Percentiles rank a stretch among this genome's conserved stretches.
phyloP scores from a whole-genome alignment of 2,888 invertebrate genomes.

The Ectemnius continuus region DNA sequence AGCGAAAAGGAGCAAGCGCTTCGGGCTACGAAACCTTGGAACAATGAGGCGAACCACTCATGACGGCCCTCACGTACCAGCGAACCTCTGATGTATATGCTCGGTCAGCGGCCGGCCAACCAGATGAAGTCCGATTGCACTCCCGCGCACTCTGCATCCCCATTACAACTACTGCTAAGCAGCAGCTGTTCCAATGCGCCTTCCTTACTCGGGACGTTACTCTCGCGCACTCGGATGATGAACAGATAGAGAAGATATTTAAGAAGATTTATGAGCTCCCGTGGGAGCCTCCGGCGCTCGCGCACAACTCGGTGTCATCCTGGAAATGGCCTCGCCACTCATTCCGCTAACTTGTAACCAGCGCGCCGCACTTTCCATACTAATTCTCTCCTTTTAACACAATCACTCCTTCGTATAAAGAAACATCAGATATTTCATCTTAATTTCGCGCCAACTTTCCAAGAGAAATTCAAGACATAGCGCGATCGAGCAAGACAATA shows the following conservation, averaged over 20 bases:
- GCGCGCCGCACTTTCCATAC: not conserved
- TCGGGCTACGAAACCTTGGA: conserved; percentile 44
- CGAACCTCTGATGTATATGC: conserved; percentile 57
- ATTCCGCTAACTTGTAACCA: not conserved
- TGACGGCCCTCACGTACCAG: conserved; percentile 46
- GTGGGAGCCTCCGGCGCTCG: conserved; percentile 44
- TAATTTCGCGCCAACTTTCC: no score
- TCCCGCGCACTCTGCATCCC: conserved; percentile 70
- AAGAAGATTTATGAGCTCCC: conserved; percentile 71
- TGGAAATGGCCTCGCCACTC: conserved; percentile 7
- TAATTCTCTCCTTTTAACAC: no score
- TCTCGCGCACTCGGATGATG: conserved; percentile 55
- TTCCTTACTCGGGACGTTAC: conserved; percentile 44
- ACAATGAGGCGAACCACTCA: conserved; percentile 50
- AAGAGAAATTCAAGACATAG: no score
- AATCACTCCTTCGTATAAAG: no score
- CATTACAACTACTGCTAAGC: conserved; percentile 72
- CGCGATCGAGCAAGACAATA: no score
- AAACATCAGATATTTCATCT: no score
- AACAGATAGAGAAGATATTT: conserved; percentile 71
- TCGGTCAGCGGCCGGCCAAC: conserved; percentile 57
- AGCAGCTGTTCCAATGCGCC: conserved; percentile 62
- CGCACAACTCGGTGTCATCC: conserved; percentile 48
- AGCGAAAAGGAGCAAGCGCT: conserved; percentile 54
- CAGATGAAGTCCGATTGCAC: conserved; percentile 74